Evolutionary conservation across 2,888 invertebrate genomes (phyloP), one percentile per base, ranked within the genome.

Genomic region (Xylocampa areola): DNA sequence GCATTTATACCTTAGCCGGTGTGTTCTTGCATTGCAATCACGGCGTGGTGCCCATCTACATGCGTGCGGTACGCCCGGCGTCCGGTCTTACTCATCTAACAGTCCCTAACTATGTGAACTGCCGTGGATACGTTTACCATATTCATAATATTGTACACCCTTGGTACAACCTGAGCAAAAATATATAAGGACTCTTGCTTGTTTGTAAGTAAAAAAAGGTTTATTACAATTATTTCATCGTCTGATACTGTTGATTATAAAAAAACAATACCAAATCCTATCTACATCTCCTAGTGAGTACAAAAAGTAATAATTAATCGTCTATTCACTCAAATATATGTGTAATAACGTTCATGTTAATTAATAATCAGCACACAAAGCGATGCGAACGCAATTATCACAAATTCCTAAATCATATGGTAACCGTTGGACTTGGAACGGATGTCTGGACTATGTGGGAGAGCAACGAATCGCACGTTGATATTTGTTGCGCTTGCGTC

Each of bases 81-180:
- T 93, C 93, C 93, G 93, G 92, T 88, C 85, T 87, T 91, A 90
- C 90, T 91, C 91, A 90, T 89, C 87, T 88, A 82, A 84, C 86
- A 82, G 77, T 84, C 81, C 81, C 80, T 84, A 81, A 82, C 86
- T 86, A 84, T 86, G 85, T 80, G 84, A 85, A 81, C 73, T 78
- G 74, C 73, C 54, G 73, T 73, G 68, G 58, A 65, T 63, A 62
- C 67, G 76, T 79, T 82, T 79, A 83, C 78, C 75, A 79, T 82
- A 72, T 69, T 64, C 43, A 40, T 57, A 69, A 47, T 64, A 35
- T 57, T 50, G 40, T n/a, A n/a, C n/a, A n/a, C n/a, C n/a, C n/a
- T 50, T 44, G 43, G 29, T 30, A 33, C 30, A 36, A 47, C 19
- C 41, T 45, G 13, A 55, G n/a, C 25, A 47, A 47, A 10, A 62